Evolutionary conservation across 2,113 vertebrate genomes (phyloP).

Genomic region (Vanacampus margaritifer): DNA sequence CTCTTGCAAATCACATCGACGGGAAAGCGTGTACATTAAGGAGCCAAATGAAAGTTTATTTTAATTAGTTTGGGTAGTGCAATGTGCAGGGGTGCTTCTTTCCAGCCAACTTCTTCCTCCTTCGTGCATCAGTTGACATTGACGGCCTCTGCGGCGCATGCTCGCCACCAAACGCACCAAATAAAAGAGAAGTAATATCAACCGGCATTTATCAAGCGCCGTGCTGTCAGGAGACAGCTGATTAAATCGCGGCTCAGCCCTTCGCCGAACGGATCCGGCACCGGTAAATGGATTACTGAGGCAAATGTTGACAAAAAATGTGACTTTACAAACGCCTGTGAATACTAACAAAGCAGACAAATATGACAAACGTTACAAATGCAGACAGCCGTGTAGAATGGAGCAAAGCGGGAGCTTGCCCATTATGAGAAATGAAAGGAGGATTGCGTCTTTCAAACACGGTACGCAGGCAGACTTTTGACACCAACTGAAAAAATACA

Average conservation of each 20-base stretch:
- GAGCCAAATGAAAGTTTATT: slow-evolving; percentile 20
- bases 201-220: slow-evolving; percentile 7
- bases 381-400: slow-evolving; percentile 17
- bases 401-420: background rate
- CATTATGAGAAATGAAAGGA: too few species aligned
- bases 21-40: slow-evolving; percentile 9
- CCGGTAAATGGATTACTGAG: background rate
- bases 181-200: slow-evolving; percentile 21
- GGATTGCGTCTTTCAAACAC: too few species aligned
- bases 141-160: slow-evolving; percentile 11
- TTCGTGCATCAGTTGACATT: slow-evolving; percentile 13
- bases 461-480: too few species aligned
- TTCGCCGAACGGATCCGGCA: slow-evolving; percentile 3
- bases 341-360: slow-evolving; percentile 27
- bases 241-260: slow-evolving; percentile 38
- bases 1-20: background rate
- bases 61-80: slow-evolving; percentile 26
- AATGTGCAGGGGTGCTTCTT: slow-evolving; percentile 1
- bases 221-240: slow-evolving; percentile 22
- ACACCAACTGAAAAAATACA: too few species aligned
- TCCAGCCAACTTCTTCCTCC: background rate
- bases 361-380: slow-evolving; percentile 15
- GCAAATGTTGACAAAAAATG: slow-evolving; percentile 22
- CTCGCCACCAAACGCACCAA: slow-evolving; percentile 6
- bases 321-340: slow-evolving; percentile 9